Evolutionary conservation across 2,113 vertebrate genomes (phyloP).

Genomic region (Aegotheles bennettii): DNA sequence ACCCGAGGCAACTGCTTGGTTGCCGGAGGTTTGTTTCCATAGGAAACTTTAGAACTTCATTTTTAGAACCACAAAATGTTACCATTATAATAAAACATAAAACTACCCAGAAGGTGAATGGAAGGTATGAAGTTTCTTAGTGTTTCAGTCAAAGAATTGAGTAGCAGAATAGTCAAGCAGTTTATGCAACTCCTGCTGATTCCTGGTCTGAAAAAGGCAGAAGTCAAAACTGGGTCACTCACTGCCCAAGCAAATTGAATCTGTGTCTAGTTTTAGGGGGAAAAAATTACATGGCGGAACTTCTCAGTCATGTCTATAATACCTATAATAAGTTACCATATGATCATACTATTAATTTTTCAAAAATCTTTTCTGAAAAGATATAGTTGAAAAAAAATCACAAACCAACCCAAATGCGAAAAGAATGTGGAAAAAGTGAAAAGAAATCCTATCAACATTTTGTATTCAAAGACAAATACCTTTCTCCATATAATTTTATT

Average conservation of each 20-base stretch:
- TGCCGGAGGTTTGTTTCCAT: not conserved
- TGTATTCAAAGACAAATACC: not conserved
- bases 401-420: not conserved
- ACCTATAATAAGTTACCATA: not conserved
- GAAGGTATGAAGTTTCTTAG: rapidly evolving
- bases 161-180: not conserved
- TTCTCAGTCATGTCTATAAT: not conserved
- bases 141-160: not conserved
- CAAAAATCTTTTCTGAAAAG: not conserved
- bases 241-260: not conserved
- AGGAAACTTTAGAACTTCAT: not conserved
- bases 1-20: not conserved
- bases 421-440: not conserved
- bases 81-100: not conserved
- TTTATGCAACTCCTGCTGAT: not conserved
- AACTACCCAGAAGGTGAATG: not conserved
- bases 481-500: not conserved
- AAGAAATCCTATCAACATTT: not conserved
- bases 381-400: rapidly evolving
- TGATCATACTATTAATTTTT: not conserved
- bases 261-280: not conserved
- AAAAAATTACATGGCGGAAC: rapidly evolving
- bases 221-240: not conserved
- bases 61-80: not conserved
- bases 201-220: not conserved